Base-by-base conservation (phyloP, 2,888 invertebrate species). In the Glaucopsyche alexis region DNA sequence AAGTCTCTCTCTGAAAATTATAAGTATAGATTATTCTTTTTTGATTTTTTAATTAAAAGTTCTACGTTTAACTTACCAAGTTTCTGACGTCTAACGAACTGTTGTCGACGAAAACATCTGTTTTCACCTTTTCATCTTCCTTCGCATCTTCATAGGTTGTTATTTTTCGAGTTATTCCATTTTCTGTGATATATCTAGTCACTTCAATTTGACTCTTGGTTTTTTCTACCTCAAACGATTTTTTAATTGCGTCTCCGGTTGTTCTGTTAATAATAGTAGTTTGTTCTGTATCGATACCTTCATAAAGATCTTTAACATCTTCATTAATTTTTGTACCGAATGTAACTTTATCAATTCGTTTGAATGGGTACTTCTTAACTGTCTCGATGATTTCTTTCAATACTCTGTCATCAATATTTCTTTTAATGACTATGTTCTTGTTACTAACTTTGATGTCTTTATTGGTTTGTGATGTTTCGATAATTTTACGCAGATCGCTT, bases 291-390 rank as follows among this genome's bases (percentile, higher is more conserved):
- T 93, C 93, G 50, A 88, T 79, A 29, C 93, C 92, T 83, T 93
- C 93, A 72, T 92, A 92, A 14, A 93, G 82, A 80, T 93, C 94
- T 84, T 94, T 95, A 16, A 95, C 93, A 79, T 94, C 94, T 79
- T 94, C 90, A 76, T 94, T 94, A 76, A 94, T 90, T 84, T 93
- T 94, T 72, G 93, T 90, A 69, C 94, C 93, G 78, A 93, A 92
- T 8, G 94, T 91, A 60, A 94, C 94, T 80, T 93, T 94, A 77
- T 90, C 90, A 76, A 90, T 94, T 79, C 89, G 86, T 76, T 93
- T 93, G 76, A 93, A 93, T 40, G 93, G 93, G 81, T 93, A 93
- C 75, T 92, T 93, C 77, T 91, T 91, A 16, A 93, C 93, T 2
- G 93, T 92, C 55, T 93, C 93, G 73, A 93, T 91, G 71, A 93